These are phyloP conservation scores for Acleris cristana DNA, from an alignment of 2,888 invertebrate genomes.

Conservation along the genomic window DNA sequence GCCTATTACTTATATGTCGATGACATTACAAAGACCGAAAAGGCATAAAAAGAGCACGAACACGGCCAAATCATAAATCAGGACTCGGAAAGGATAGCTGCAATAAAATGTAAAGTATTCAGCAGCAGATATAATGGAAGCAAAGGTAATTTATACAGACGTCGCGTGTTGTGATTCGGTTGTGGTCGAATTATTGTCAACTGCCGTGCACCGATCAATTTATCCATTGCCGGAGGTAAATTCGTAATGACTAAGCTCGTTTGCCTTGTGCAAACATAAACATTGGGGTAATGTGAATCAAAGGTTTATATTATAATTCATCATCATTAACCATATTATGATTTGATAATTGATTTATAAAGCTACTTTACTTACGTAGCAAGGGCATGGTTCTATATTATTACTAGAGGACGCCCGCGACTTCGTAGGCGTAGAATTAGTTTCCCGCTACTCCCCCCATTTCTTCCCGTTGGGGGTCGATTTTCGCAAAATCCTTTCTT, in stretches of 20 bases:
- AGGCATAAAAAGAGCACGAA: constrained; percentile 2
- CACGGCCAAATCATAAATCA: constrained; percentile 6
- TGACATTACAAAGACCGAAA: constrained; percentile 35
- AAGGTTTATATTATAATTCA: constrained; percentile 26
- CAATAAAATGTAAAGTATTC: constrained; percentile 18
- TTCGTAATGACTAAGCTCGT: constrained; percentile 35
- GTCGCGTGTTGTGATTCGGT: constrained; percentile 55
- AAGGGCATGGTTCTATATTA: neutral
- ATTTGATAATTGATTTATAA: constrained; percentile 8
- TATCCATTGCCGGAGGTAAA: constrained; percentile 44
- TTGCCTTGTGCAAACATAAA: constrained; percentile 28
- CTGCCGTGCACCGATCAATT: constrained; percentile 52
- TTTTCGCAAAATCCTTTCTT: too few species aligned
- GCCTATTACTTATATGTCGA: constrained; percentile 41
- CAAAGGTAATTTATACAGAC: constrained; percentile 48
- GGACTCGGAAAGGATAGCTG: constrained; percentile 9
- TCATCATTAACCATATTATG: constrained; percentile 9
- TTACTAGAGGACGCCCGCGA: too few species aligned
- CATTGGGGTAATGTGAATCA: constrained; percentile 22
- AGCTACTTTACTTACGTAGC: neutral
- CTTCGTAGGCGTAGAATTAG: too few species aligned
- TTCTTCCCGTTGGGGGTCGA: too few species aligned
- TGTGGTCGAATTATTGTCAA: constrained; percentile 41
- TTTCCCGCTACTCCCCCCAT: too few species aligned
- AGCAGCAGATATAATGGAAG: constrained; percentile 19